Conservation (phyloP, 1,140 invertebrate species). For the Brachionus calyciflorus region DNA sequence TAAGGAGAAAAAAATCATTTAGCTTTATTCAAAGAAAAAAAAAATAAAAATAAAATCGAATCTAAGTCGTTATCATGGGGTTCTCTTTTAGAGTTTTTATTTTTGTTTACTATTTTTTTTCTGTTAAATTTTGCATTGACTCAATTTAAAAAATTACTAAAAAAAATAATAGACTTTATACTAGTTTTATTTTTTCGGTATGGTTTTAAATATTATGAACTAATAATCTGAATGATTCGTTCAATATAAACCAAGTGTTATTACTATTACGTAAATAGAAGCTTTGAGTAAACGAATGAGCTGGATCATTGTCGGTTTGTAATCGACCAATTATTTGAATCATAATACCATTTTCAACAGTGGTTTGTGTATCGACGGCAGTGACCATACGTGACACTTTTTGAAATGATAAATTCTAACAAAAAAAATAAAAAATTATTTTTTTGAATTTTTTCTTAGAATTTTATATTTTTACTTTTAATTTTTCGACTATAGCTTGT, state of each 20-base stretch:
- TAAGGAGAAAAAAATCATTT: too few relatives aligned
- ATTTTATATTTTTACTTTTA: slow-evolving; percentile 7
- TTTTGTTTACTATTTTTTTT: too few relatives aligned
- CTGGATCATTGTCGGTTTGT: slow-evolving; percentile 46
- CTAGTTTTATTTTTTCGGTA: too few relatives aligned
- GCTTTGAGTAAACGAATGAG: slow-evolving; percentile 41
- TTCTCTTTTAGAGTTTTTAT: too few relatives aligned
- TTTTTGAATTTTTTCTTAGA: neutral
- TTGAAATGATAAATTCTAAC: slow-evolving; percentile 47
- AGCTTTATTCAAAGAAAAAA: too few relatives aligned
- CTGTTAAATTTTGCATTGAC: too few relatives aligned
- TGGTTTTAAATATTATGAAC: slow-evolving; percentile 46
- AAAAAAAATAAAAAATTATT: neutral
- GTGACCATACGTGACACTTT: slow-evolving; percentile 33
- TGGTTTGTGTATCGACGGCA: slow-evolving; percentile 27
- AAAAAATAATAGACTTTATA: too few relatives aligned
- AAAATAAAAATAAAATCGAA: too few relatives aligned
- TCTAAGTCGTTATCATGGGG: too few relatives aligned
- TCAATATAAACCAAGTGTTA: slow-evolving; percentile 46
- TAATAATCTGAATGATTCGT: slow-evolving; percentile 39
- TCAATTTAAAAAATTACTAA: too few relatives aligned
- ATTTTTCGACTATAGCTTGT: slow-evolving; percentile 43
- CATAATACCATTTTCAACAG: slow-evolving; percentile 45
- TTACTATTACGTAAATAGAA: slow-evolving; percentile 15
- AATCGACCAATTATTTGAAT: slow-evolving; percentile 42